Percentiles rank a stretch among this genome's conserved stretches.
phyloP scores from a whole-genome alignment of 2,797 vertebrate species.

The Cuniculus paca region DNA sequence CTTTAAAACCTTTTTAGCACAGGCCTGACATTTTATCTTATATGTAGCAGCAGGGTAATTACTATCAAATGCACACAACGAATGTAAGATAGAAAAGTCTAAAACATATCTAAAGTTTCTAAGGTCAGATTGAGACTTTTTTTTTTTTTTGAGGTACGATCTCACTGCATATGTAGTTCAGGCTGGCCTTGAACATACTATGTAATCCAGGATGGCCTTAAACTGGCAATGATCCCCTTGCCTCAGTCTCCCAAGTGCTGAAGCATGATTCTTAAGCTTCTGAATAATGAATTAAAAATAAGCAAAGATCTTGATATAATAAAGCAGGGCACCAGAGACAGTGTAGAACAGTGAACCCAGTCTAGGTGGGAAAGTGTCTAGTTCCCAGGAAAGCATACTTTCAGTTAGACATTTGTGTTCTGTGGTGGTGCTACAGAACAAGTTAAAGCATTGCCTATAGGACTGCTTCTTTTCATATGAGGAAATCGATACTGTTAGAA shows the following conservation, averaged over 20 bases:
- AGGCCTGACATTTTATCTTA: not conserved
- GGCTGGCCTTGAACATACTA: too few relatives aligned
- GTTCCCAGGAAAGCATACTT: not conserved
- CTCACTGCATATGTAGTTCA: not conserved
- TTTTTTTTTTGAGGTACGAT: too few relatives aligned
- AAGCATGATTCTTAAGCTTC: constrained; percentile 13
- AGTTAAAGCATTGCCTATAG: not conserved
- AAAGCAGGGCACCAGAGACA: not conserved
- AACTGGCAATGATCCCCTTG: too few relatives aligned
- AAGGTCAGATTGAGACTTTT: not conserved
- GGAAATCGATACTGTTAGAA: not conserved
- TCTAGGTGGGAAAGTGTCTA: not conserved
- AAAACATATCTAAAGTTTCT: not conserved
- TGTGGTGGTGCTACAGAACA: not conserved
- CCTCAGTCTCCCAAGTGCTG: not conserved
- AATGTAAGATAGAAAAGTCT: not conserved
- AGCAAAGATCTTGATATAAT: not conserved
- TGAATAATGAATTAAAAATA: not conserved
- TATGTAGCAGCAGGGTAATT: not conserved
- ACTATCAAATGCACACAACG: not conserved
- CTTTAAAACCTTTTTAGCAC: constrained; percentile 24
- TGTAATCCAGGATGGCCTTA: too few relatives aligned
- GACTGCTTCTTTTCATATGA: not conserved
- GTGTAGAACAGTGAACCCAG: not conserved
- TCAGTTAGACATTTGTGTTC: not conserved